These are phyloP conservation scores for Periophthalmus modestus DNA, from an alignment of 2,113 vertebrate genomes.

Conservation along the genomic window DNA sequence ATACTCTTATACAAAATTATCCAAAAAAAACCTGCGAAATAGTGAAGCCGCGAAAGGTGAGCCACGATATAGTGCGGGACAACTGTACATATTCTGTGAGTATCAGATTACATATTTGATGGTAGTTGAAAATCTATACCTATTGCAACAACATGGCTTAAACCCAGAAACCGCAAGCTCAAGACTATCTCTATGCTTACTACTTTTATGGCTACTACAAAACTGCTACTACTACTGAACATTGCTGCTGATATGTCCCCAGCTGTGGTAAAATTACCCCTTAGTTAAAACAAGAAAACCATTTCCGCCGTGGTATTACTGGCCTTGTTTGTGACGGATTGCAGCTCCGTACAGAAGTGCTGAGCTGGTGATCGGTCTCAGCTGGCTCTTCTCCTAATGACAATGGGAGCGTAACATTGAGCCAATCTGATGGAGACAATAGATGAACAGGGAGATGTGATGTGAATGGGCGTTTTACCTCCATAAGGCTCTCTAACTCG, in stretches of 20 bases:
- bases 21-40: no score
- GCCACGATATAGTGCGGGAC: no score
- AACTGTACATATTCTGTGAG: no score
- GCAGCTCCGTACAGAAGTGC: constrained; percentile 42
- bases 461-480: constrained; percentile 13
- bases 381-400: constrained; percentile 39
- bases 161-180: background rate
- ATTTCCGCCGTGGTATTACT: constrained; percentile 18
- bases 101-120: no score
- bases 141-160: background rate
- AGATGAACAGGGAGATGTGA: constrained; percentile 5
- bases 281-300: constrained; percentile 14
- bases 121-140: no score
- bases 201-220: no score
- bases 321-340: constrained; percentile 29
- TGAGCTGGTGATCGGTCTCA: constrained; percentile 39
- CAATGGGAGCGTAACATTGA: constrained; percentile 18
- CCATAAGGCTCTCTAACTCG: background rate
- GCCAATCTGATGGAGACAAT: constrained; percentile 30
- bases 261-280: constrained; percentile 48
- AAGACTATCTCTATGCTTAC: no score
- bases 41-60: no score
- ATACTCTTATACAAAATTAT: no score
- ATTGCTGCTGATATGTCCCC: background rate
- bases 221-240: background rate